Conservation (phyloP, 2,113 vertebrate species). For the Podarcis cretensis region DNA sequence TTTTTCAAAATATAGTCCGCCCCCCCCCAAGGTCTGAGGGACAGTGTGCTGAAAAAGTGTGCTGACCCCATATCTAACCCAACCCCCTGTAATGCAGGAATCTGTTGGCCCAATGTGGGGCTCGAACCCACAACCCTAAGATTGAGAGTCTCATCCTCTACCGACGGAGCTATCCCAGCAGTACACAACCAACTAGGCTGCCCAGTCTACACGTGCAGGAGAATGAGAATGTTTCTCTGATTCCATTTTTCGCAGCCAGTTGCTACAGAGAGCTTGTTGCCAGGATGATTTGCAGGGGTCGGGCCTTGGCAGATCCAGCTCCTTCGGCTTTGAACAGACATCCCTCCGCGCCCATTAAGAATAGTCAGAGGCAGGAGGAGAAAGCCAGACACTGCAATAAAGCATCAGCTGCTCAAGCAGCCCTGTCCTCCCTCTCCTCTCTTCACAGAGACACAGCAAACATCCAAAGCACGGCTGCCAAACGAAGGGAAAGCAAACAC, state of each 20-base stretch:
- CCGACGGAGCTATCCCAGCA: too few relatives aligned
- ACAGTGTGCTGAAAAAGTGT: too few relatives aligned
- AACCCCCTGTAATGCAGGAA: too few relatives aligned
- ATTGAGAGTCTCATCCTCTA: too few relatives aligned
- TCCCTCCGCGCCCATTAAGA: not conserved
- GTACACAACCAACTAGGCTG: too few relatives aligned
- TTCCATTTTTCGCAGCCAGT: not conserved
- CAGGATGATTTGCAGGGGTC: not conserved
- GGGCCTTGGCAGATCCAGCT: not conserved
- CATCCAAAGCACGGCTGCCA: not conserved
- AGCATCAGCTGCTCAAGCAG: slow-evolving; percentile 2
- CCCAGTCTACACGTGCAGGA: too few relatives aligned
- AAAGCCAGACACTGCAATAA: not conserved
- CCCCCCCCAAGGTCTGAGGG: too few relatives aligned
- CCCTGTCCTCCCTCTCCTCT: not conserved
- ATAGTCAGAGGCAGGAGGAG: not conserved
- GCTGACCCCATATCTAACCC: too few relatives aligned
- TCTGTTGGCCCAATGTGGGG: too few relatives aligned
- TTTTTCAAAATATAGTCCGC: too few relatives aligned
- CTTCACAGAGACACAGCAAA: not conserved
- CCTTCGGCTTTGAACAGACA: not conserved
- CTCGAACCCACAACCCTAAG: too few relatives aligned
- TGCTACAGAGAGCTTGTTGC: not conserved
- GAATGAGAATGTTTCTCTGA: too few relatives aligned
- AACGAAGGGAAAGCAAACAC: not conserved